Evolutionary conservation across 92 coral and sea anemone genomes (phyloP), one percentile per base, ranked within the genome.

Genomic region (Zoanthus sociatus): DNA sequence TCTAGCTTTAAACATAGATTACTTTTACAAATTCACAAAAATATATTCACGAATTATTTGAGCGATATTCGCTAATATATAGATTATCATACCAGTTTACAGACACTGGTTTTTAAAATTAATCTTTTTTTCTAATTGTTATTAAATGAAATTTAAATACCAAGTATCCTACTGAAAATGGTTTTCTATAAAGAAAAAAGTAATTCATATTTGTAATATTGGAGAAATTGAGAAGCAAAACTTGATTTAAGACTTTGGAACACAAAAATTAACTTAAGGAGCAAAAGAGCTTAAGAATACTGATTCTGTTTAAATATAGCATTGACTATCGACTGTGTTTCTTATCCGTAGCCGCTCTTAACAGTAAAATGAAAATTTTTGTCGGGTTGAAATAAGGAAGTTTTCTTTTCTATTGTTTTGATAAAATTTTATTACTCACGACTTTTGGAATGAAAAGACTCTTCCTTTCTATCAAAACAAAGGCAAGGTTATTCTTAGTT

Each of bases 71-170:
- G 60, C 69, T 64, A 47, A 14, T 37, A 16, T 32, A 79, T 79
- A 64, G n/a, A 81, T 64, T 50, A 44, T 32, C 46, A 3, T 81
- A 37, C 46, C 37, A 81, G 13, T 48, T 81, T 32, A 8, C 51
- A 21, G 8, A 2, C 66, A 64, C 61, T 81, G 53, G 46, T 21
- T 66, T 31, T 46, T 44, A 64, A 79, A 44, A 79, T 64, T 26
- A 81, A n/a, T 63, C 10, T 50, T 53, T 81, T 60, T 81, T 66
- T 69, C 33, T 32, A 69, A 69, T 32, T 46, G 76, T 60, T 20
- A 61, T 64, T 69, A 79, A 79, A 78, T 78, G 82, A 78, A 64
- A 78, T 58, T 18, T 58, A 11, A 58, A 58, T 58, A 58, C n/a
- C 66, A 58, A 58, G 66, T 58, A 58, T 14, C n/a, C 16, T 58